These are phyloP conservation scores for Phocides pigmalion DNA, from an alignment of 1,140 invertebrate species.

Conservation along the genomic window DNA sequence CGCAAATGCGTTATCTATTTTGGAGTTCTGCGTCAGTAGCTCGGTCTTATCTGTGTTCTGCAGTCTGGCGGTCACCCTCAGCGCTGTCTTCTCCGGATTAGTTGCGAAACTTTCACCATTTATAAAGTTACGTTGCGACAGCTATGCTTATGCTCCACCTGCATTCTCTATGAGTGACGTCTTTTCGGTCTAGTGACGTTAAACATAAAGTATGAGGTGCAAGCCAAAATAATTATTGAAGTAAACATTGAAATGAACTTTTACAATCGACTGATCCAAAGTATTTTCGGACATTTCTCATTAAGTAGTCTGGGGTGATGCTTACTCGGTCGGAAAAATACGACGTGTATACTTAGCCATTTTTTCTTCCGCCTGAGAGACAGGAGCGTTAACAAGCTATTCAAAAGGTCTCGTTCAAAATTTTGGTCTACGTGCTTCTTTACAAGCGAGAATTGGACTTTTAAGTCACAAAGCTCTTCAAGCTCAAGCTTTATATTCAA, in stretches of 20 bases:
- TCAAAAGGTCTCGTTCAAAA: conserved; percentile 26
- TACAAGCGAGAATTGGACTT: background rate
- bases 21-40: conserved; percentile 76
- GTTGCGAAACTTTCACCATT: conserved; percentile 31
- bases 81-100: conserved; percentile 43
- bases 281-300: background rate
- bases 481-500: background rate
- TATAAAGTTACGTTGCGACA: conserved; percentile 1
- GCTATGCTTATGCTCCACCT: conserved; percentile 8
- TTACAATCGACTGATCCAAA: background rate
- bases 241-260: background rate
- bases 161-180: conserved; percentile 22
- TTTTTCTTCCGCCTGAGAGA: conserved; percentile 33
- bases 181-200: conserved; percentile 19
- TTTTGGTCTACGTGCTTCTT: conserved; percentile 2
- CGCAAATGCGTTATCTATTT: conserved; percentile 83
- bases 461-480: background rate
- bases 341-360: background rate
- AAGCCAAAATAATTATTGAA: conserved; percentile 3
- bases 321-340: conserved; percentile 4
- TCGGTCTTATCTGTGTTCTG: conserved; percentile 70
- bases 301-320: background rate
- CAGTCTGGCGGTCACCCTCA: conserved; percentile 72
- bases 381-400: conserved; percentile 25
- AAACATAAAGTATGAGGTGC: conserved; percentile 12